Evolutionary conservation across 2,113 vertebrate genomes (phyloP), one percentile per base, ranked within the genome.

Genomic region (Chloropsis cyanopogon): DNA sequence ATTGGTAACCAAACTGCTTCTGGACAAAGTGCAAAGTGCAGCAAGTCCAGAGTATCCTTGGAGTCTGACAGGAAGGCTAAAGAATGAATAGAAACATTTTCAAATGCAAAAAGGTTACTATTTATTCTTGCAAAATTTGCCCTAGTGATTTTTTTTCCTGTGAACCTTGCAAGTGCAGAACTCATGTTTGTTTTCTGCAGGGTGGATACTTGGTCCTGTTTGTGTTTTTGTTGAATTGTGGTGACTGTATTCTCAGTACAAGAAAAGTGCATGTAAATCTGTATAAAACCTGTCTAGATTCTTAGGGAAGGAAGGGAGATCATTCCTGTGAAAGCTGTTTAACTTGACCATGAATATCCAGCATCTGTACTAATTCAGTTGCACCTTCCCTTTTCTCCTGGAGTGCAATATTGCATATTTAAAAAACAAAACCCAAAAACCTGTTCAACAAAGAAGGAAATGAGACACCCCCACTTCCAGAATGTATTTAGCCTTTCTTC

Each of bases 21-120:
- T 92, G 89, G 78, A 96, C 88, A 94, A 94, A 93, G 66, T 95
- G 86, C 78, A 95, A 94, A 95, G 86, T 90, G 63, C 85, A 96
- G 72, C 4, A 18, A 91, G 63, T 86, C 81, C 86, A 57, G 82
- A 95, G 86, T 93, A 92, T 88, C 68, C 79, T 70, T 94, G 89
- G 78, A 93, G 52, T 80, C 61, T 85, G 87, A 73, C 46, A 86
- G 31, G n/a, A 53, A 84, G 35, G 53, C 35, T 87, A 77, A 94
- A 83, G 88, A 88, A 93, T 86, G 85, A 94, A 90, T 0, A 1
- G 76, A 87, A 96, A 73, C 63, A 83, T 88, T 94, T 96, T 86
- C 50, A 91, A 90, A 95, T 91, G 69, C 53, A 61, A 68, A 90
- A 83, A 77, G 10, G 35, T 76, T 72, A 19, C 71, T 92, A 52